Evolutionary conservation across 2,797 vertebrate species (phyloP), one percentile per base, ranked within the genome.

Genomic region (Pogoniulus pusillus): DNA sequence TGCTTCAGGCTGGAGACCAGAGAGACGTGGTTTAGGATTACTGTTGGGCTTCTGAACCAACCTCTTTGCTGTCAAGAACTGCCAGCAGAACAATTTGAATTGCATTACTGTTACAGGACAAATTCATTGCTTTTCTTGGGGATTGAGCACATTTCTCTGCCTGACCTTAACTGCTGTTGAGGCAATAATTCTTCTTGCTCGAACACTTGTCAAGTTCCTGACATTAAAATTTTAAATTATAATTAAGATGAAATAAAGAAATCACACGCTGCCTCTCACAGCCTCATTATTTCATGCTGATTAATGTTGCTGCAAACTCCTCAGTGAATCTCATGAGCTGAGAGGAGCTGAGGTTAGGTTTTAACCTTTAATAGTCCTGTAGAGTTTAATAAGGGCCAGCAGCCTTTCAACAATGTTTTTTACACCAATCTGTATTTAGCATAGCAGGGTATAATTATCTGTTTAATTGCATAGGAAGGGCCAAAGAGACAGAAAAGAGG

Each of bases 231-330:
- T 93, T 93, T 68, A 96, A 85, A 89, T 94, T 85, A 85, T 94
- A 95, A 95, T 96, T 94, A 94, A 83, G 87, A 54, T 64, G 65
- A 95, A 95, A 95, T 94, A 93, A 94, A 91, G 87, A 95, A 94
- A 91, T 95, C 1, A 3, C 72, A 82, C 0, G 2, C 65, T 43
- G 63, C 57, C 84, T 94, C 39, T 88, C 84, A 76, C 55, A 94
- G 63, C 29, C 75, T 96, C 74, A 26, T 96, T 94, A 94, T 94
- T 94, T 90, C 72, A 70, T 53, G 57, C 91, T 93, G 89, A 94
- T 95, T 88, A 95, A 93, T 88, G 70, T 89, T 87, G 64, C 91
- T 83, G 77, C 70, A 89, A 76, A 85, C 5, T 19, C 72, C 74
- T 85, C 1, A 0, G 60, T 51, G 87, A 86, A 93, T 51, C 59